Base-by-base conservation (phyloP, 1,140 invertebrate species). In the Drusus annulatus region DNA sequence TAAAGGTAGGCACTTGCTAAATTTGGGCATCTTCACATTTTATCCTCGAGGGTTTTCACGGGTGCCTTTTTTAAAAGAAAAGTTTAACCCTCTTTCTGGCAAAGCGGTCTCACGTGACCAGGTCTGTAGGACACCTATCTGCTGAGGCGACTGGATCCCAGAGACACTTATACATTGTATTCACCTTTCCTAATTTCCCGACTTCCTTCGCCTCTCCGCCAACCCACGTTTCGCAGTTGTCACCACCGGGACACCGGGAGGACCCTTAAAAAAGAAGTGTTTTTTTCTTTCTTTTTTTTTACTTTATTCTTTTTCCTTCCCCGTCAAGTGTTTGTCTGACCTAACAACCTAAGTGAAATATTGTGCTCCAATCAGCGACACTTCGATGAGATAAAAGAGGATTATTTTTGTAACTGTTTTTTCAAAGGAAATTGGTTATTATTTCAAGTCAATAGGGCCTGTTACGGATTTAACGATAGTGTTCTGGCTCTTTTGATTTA, bases 161-260 rank as follows among this genome's bases (percentile, higher is more conserved):
- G 36, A 45, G 36, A 56, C 54, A 56, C 54, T 56, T 56, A 56
- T 21, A 63, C 21, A 15, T 23, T 63, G 21, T 63, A 69, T 69
- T 45, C 65, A 45, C 69, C 50, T 54, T 58, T 25, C 54, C 54
- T 36, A 58, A 75, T 56, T 75, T 58, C 15, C 52, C 23, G 52
- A 58, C 58, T 71, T 58, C 60, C 52, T 71, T 71, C 62, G 36
- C 36, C 36, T 45, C 36, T 45, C 10, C 45, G 7, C 71, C 17
- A 56, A 58, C 71, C 71, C 71, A 58, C 54, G 71, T 75, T 58
- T 36, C 51, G 23, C 71, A n/a, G 52, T 75, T 75, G 71, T 75
- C 71, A 75, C 71, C 71, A 19, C 71, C 23, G 52, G 36, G 19
- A 68, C 36, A 45, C 36, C 36, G 36, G 36, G 62, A 75, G 71